Base-by-base conservation (phyloP, 2,113 vertebrate species). In the Limanda limanda region DNA sequence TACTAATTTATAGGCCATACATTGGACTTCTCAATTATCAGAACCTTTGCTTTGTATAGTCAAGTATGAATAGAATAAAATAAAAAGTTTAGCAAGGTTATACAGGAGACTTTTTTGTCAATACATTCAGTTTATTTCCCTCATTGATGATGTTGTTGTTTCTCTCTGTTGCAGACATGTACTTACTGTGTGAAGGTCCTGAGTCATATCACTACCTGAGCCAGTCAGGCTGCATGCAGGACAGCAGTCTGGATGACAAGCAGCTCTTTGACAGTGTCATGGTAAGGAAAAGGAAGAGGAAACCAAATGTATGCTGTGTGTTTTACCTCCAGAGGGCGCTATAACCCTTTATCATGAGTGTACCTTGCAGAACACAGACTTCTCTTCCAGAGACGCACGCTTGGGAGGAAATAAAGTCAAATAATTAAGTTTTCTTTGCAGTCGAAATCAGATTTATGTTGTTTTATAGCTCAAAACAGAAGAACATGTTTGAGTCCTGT, bases 261-360 rank as follows among this genome's bases (percentile, higher is more conserved):
- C 93, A 95, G 69, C 95, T 97, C 78, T 98, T 95, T 87, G 88
- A 92, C 74, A 96, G 96, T 63, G 96, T 98, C 66, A 96, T 97
- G 96, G 97, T 97, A 83, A 96, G 95, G 1, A 5, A 2, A 20
- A 11, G 2, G 23, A 15, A 1, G 40, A 45, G 24, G 5, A 56
- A 5, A 21, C 13, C 2, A 13, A 1, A 24, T 69, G 71, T 54
- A 64, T 31, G 0, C 54, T 1, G 51, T 51, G 15, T 25, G 15
- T 58, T 66, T 48, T 2, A 35, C 69, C 91, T 21, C 85, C 62
- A 93, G 93, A 67, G 78, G 93, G 91, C 72, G 51, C 65, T n/a
- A 81, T 56, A 57, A 20, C 17, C 23, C 69, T 79, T 83, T 1
- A n/a, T 58, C 24, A 64, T 0, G 2, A 27, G 2, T 24, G 2